phyloP scores from a whole-genome alignment of 2,888 invertebrate genomes.

The Nineta flava region DNA sequence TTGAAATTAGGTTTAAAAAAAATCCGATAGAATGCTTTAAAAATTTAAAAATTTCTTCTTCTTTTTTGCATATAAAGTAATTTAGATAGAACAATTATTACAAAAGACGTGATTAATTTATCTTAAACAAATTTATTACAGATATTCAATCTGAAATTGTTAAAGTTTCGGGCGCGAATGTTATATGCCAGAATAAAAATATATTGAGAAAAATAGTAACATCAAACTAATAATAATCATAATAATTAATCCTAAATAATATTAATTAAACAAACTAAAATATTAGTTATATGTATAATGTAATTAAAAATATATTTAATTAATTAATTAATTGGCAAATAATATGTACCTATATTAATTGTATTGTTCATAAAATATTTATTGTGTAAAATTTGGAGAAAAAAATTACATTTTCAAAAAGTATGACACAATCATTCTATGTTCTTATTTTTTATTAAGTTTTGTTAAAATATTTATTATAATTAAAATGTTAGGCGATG shows the following conservation, averaged over 20 bases:
- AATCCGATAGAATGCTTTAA: neutral
- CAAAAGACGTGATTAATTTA: too few species aligned
- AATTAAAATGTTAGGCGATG: too few species aligned
- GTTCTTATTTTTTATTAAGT: neutral
- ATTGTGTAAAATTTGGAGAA: neutral
- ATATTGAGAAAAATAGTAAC: too few species aligned
- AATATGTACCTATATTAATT: neutral
- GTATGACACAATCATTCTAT: slow-evolving; percentile 1
- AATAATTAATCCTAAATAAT: neutral
- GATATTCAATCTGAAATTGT: too few species aligned
- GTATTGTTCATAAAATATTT: neutral
- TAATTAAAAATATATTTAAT: neutral
- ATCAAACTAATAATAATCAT: neutral
- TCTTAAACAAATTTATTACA: too few species aligned
- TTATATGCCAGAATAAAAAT: too few species aligned
- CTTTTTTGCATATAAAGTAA: neutral
- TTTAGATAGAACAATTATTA: neutral
- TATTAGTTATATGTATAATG: neutral
- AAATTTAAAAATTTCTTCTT: neutral
- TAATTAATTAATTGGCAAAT: neutral
- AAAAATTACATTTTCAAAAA: neutral
- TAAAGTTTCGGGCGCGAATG: too few species aligned
- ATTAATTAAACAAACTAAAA: neutral
- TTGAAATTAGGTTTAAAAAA: neutral
- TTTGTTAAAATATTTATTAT: neutral